Evolutionary conservation across 1,140 invertebrate species (phyloP).

Genomic region (Periplaneta americana): DNA sequence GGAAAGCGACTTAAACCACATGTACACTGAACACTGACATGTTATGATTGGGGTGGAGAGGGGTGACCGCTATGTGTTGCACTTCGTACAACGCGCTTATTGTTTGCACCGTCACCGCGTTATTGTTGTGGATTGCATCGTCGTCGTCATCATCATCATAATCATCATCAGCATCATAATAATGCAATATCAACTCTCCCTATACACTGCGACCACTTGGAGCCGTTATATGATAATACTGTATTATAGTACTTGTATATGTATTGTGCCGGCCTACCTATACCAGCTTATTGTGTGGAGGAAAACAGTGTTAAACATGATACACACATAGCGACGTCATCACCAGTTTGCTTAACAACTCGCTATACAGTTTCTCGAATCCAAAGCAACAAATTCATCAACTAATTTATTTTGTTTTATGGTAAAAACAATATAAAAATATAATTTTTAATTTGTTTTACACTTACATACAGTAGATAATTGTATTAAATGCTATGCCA

Average conservation of each 20-base stretch:
- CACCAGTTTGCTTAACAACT: background rate
- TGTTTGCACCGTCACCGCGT: background rate
- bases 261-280: background rate
- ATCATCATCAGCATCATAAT: background rate
- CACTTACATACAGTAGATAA: too few relatives aligned
- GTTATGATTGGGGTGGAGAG: background rate
- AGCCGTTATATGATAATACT: background rate
- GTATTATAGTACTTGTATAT: background rate
- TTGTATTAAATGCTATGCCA: too few relatives aligned
- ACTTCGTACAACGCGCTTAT: background rate
- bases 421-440: too few relatives aligned
- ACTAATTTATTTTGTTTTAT: too few relatives aligned
- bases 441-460: too few relatives aligned
- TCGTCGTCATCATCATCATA: background rate
- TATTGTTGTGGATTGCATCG: background rate
- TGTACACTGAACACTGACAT: background rate
- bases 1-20: background rate
- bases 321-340: background rate
- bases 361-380: background rate
- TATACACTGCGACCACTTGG: background rate
- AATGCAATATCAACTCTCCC: background rate
- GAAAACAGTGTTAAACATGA: background rate
- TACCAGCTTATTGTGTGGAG: background rate
- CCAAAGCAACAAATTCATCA: background rate
- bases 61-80: background rate